A percentile compares a stretch with the other conserved stretches of the same genome.
Evolutionary conservation across 2,797 vertebrate genomes (phyloP).

Genomic region (Pyrocephalus nanus): DNA sequence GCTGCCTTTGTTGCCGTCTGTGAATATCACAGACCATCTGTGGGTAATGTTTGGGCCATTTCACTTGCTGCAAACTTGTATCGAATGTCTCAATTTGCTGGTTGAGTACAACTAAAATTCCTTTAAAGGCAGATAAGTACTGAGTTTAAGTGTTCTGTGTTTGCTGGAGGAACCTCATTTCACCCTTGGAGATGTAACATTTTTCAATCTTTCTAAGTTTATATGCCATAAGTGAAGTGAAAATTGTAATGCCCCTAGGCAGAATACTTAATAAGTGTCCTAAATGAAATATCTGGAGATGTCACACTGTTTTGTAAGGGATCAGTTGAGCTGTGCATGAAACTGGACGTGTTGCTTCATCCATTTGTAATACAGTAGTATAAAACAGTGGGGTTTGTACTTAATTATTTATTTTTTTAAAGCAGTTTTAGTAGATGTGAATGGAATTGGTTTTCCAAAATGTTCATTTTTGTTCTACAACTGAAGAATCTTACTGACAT

Average conservation of each 20-base stretch:
- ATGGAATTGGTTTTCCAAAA: conserved; percentile 47
- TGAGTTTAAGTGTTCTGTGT: not conserved
- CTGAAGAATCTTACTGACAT: not conserved
- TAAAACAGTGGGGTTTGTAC: conserved; percentile 45
- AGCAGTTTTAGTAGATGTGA: conserved; percentile 66
- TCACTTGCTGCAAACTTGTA: not conserved
- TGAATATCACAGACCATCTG: not conserved
- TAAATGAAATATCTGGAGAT: not conserved
- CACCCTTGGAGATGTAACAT: not conserved
- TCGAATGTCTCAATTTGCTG: not conserved
- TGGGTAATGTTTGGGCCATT: not conserved
- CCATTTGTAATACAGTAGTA: conserved; percentile 39
- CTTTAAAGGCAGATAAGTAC: not conserved
- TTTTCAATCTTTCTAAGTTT: not conserved
- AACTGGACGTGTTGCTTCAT: conserved; percentile 12
- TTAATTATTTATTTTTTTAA: conserved; percentile 72
- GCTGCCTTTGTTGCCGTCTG: not conserved
- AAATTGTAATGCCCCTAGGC: not conserved
- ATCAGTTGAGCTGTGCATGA: not conserved
- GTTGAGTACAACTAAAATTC: not conserved
- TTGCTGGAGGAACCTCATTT: not conserved
- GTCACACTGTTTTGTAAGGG: not conserved
- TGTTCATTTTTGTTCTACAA: conserved; percentile 33
- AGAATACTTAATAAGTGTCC: not conserved
- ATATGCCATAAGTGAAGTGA: not conserved